Percentiles rank a stretch among this genome's conserved stretches.
phyloP scores from a whole-genome alignment of 1,140 invertebrate species.

The Drosophila leontia region DNA sequence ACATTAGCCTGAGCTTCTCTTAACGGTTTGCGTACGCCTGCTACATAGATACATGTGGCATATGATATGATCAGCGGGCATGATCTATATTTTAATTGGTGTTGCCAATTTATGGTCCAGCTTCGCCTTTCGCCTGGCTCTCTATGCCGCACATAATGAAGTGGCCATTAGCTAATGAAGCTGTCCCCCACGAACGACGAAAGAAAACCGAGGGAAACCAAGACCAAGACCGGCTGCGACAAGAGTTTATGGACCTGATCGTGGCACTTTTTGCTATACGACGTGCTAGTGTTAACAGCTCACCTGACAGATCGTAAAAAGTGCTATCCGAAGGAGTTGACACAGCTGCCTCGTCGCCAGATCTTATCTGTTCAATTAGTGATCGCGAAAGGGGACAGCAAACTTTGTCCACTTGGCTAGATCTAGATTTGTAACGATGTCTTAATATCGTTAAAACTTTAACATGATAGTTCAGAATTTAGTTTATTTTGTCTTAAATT shows the following conservation, averaged over 20 bases:
- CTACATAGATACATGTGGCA: conserved; percentile 21
- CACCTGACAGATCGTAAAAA: conserved; percentile 59
- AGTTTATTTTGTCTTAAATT: not conserved
- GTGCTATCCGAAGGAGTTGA: conserved; percentile 34
- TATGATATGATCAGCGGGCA: conserved; percentile 65
- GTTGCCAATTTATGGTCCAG: conserved; percentile 55
- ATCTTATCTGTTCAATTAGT: conserved; percentile 44
- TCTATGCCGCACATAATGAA: conserved; percentile 55
- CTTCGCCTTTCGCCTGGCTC: conserved; percentile 17
- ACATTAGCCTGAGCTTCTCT: conserved; percentile 43
- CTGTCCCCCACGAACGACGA: conserved; percentile 47
- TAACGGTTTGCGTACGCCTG: conserved; percentile 60
- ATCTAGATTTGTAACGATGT: conserved; percentile 1
- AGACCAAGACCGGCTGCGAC: conserved; percentile 5
- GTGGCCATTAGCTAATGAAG: conserved; percentile 80
- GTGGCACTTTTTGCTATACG: conserved; percentile 43
- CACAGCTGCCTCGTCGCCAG: conserved; percentile 16
- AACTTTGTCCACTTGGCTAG: not conserved
- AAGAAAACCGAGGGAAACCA: conserved; percentile 16
- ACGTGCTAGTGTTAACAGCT: conserved; percentile 54
- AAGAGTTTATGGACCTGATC: conserved; percentile 31
- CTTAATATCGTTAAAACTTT: not conserved
- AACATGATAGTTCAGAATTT: not conserved
- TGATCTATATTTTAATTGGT: conserved; percentile 83
- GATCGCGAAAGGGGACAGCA: conserved; percentile 26